These are phyloP conservation scores for Hystrix cristata DNA, from an alignment of 2,113 vertebrate genomes.

Conservation along the genomic window DNA sequence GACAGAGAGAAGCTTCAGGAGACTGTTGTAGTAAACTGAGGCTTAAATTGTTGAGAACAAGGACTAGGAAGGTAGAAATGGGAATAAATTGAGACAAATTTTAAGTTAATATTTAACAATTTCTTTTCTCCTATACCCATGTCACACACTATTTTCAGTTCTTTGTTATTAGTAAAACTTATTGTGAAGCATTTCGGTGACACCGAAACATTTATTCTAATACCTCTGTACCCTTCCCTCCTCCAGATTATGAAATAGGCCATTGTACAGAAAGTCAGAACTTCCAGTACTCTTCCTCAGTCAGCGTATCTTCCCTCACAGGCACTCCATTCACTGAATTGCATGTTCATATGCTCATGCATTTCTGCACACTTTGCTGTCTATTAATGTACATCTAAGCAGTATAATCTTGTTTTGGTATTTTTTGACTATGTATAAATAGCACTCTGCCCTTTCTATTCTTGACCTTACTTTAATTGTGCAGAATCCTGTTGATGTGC, in stretches of 20 bases:
- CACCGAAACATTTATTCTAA: neutral
- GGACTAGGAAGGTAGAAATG: neutral
- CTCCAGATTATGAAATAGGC: neutral
- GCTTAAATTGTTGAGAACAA: neutral
- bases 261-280: no score
- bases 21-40: neutral
- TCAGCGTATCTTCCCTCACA: neutral
- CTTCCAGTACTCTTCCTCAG: neutral
- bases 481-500: neutral
- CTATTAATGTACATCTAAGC: neutral
- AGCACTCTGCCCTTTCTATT: neutral
- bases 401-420: neutral
- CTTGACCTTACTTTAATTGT: neutral
- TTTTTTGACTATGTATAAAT: neutral
- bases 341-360: neutral
- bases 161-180: slow-evolving; percentile 19
- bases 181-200: neutral
- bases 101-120: neutral
- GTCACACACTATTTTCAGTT: neutral
- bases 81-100: neutral
- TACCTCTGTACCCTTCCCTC: neutral
- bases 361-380: neutral
- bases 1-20: neutral
- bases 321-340: neutral
- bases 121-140: neutral